Percentiles rank a stretch among this genome's conserved stretches.
phyloP scores from a whole-genome alignment of 2,797 vertebrate species.

The Petrocephalus schoutedeni region DNA sequence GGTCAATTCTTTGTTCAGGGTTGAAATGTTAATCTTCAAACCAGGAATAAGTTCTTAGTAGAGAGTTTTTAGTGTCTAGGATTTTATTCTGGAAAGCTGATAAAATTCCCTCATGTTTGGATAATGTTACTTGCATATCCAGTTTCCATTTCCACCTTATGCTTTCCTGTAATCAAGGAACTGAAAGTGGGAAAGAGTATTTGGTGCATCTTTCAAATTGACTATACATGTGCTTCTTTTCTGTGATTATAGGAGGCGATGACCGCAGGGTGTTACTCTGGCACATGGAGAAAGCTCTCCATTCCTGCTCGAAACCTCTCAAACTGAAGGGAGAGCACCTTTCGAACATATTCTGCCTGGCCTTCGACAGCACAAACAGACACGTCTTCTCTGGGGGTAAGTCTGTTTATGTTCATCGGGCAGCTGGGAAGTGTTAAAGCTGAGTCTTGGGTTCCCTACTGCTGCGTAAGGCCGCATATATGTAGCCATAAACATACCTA shows the following conservation, averaged over 20 bases:
- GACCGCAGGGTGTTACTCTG: conserved; percentile 94
- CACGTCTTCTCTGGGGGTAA: conserved; percentile 95
- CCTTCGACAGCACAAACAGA: conserved; percentile 93
- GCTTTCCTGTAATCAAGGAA: neutral
- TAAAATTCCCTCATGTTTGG: neutral
- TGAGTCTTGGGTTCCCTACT: neutral
- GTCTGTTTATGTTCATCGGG: neutral
- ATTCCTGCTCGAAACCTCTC: conserved; percentile 82
- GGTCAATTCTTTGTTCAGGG: neutral
- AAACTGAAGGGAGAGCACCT: conserved; percentile 95
- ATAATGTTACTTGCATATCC: neutral
- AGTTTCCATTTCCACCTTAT: neutral
- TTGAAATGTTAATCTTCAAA: neutral
- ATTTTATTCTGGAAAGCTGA: neutral
- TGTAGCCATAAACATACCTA: too few species aligned
- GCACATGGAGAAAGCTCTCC: conserved; percentile 93
- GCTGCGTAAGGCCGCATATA: too few species aligned
- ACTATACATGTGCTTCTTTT: conserved; percentile 3
- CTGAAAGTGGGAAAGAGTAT: neutral
- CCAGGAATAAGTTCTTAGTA: neutral
- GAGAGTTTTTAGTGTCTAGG: neutral
- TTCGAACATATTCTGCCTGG: conserved; percentile 98
- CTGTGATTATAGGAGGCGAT: conserved; percentile 75
- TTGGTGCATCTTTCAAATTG: neutral
- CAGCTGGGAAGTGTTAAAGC: neutral